A percentile compares a stretch with the other conserved stretches of the same genome.
Conservation (phyloP, 2,113 vertebrate genomes). For the Mellivora capensis region DNA sequence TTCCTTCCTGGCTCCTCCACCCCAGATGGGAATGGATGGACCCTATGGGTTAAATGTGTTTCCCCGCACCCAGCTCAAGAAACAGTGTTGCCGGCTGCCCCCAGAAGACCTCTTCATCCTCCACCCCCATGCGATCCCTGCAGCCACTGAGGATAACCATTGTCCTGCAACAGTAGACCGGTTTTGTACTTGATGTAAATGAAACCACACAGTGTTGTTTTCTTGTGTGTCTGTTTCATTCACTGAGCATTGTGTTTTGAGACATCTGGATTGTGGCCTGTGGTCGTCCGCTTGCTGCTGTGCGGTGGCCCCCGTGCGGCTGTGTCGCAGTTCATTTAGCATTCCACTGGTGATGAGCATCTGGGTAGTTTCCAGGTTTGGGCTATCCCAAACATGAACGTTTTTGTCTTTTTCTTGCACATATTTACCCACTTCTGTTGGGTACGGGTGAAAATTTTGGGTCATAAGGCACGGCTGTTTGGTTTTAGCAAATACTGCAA, state of each 20-base stretch:
- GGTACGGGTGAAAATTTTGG: neutral
- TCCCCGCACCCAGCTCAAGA: neutral
- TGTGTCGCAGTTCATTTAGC: neutral
- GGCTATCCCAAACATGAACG: neutral
- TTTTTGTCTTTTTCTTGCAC: neutral
- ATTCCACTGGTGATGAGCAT: neutral
- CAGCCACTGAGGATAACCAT: neutral
- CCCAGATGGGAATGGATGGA: neutral
- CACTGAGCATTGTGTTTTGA: neutral
- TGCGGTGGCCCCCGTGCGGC: neutral
- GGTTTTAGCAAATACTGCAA: neutral
- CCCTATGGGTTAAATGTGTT: neutral
- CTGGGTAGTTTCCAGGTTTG: neutral
- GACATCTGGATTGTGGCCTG: neutral
- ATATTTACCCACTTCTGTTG: neutral
- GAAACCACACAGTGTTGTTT: neutral
- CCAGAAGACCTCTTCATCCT: neutral
- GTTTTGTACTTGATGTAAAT: neutral
- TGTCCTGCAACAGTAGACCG: rapidly evolving
- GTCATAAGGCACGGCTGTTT: neutral
- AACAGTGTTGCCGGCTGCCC: neutral
- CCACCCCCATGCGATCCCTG: rapidly evolving
- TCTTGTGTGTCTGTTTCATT: neutral
- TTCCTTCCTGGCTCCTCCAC: neutral
- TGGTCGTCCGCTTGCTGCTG: neutral